These are phyloP conservation scores for Verasper variegatus DNA, from an alignment of 2,113 vertebrate species.

Conservation along the genomic window DNA sequence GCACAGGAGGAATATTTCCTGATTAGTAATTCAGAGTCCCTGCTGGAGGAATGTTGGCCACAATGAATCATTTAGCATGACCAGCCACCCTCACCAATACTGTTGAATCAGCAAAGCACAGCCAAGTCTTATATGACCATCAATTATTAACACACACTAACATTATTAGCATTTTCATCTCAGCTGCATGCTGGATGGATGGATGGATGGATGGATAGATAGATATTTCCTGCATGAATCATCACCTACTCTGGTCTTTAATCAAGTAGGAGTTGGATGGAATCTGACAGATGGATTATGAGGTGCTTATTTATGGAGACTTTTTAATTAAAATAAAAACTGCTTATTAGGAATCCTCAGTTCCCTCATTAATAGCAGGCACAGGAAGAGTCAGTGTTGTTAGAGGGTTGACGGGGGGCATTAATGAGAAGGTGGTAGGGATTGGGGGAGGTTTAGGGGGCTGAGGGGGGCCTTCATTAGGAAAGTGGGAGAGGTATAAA, in stretches of 20 bases:
- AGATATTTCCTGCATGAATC: slow-evolving; percentile 3
- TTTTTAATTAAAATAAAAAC: slow-evolving; percentile 87
- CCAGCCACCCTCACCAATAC: slow-evolving; percentile 70
- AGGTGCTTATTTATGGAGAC: slow-evolving; percentile 85
- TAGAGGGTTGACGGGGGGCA: slow-evolving; percentile 72
- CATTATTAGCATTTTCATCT: slow-evolving; percentile 74
- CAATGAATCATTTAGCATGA: slow-evolving; percentile 80
- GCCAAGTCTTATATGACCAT: slow-evolving; percentile 76
- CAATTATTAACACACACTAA: slow-evolving; percentile 82
- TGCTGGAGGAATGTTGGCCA: slow-evolving; percentile 73
- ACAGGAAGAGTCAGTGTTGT: slow-evolving; percentile 75
- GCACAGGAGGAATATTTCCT: slow-evolving; percentile 75
- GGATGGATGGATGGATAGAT: slow-evolving; percentile 46
- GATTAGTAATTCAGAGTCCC: slow-evolving; percentile 79
- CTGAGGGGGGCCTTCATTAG: slow-evolving; percentile 32
- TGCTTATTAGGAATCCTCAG: slow-evolving; percentile 83
- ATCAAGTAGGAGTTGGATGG: slow-evolving; percentile 77
- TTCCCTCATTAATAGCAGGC: slow-evolving; percentile 82
- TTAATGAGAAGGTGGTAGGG: slow-evolving; percentile 75
- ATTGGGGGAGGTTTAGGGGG: slow-evolving; percentile 12
- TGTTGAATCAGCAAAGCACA: slow-evolving; percentile 76
- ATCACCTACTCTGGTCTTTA: slow-evolving; percentile 51
- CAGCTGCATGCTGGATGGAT: slow-evolving; percentile 22
- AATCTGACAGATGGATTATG: slow-evolving; percentile 84
- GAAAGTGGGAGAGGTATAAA: slow-evolving; percentile 29